Conservation (phyloP, 1,140 invertebrate species). For the Lamellibrachia luymesi region DNA sequence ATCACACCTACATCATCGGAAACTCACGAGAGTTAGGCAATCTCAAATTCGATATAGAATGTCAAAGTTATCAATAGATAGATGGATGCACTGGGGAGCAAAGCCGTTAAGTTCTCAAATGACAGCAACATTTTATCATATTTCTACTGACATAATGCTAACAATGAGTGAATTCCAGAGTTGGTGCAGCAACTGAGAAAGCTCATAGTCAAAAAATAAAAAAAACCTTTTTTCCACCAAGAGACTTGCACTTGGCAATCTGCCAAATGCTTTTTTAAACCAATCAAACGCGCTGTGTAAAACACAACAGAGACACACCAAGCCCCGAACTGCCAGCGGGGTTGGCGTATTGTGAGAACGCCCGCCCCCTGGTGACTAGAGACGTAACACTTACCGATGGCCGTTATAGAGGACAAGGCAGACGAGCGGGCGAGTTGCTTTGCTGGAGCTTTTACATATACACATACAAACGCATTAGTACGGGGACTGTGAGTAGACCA, state of each 20-base stretch:
- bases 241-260: neutral
- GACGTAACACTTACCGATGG: constrained; percentile 64
- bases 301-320: neutral
- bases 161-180: no score
- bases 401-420: constrained; percentile 69
- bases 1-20: no score
- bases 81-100: no score
- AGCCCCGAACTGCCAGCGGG: constrained; percentile 13
- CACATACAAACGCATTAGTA: constrained; percentile 26
- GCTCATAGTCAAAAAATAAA: no score
- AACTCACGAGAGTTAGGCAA: no score
- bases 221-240: neutral
- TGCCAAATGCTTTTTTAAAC: neutral
- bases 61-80: no score
- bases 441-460: constrained; percentile 66
- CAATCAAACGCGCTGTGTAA: neutral
- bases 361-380: neutral
- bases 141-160: no score
- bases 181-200: no score
- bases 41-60: no score
- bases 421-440: constrained; percentile 67
- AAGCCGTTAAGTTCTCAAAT: no score
- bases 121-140: no score
- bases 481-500: constrained; percentile 24
- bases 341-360: constrained; percentile 11